A percentile compares a stretch with the other conserved stretches of the same genome.
These are phyloP conservation scores for Synaphobranchus kaupii DNA, from an alignment of 2,797 vertebrate genomes.

Conservation along the genomic window DNA sequence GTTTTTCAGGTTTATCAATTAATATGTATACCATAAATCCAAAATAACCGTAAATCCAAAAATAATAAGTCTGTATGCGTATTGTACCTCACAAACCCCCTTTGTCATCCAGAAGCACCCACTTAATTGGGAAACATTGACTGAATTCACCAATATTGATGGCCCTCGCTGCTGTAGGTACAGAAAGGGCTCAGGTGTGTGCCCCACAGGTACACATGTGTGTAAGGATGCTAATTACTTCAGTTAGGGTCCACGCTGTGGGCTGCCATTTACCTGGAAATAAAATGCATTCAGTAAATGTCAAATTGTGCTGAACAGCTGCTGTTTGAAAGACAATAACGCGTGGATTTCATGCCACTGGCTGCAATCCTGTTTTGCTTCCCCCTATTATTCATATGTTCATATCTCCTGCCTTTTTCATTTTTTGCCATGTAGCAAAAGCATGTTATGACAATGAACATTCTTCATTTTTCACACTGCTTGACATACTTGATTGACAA, in stretches of 20 bases:
- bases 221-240: slow-evolving; percentile 57
- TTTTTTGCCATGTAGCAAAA: background rate
- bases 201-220: slow-evolving; percentile 54
- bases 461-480: background rate
- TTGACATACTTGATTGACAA: background rate
- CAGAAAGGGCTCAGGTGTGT: slow-evolving; percentile 56
- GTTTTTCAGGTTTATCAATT: slow-evolving; percentile 50
- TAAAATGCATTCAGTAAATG: slow-evolving; percentile 49
- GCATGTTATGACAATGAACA: background rate
- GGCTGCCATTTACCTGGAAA: slow-evolving; percentile 58
- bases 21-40: no score
- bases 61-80: no score
- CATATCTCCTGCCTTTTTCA: background rate
- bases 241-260: slow-evolving; percentile 63
- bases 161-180: background rate
- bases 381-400: background rate
- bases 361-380: background rate
- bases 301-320: slow-evolving; percentile 54
- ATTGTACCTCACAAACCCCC: background rate
- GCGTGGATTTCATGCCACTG: slow-evolving; percentile 32
- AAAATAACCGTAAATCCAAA: no score
- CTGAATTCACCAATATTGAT: background rate
- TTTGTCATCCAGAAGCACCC: background rate
- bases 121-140: background rate
- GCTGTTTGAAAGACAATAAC: slow-evolving; percentile 35